These are phyloP conservation scores for Prinia subflava DNA, from an alignment of 2,113 vertebrate genomes.

Conservation along the genomic window DNA sequence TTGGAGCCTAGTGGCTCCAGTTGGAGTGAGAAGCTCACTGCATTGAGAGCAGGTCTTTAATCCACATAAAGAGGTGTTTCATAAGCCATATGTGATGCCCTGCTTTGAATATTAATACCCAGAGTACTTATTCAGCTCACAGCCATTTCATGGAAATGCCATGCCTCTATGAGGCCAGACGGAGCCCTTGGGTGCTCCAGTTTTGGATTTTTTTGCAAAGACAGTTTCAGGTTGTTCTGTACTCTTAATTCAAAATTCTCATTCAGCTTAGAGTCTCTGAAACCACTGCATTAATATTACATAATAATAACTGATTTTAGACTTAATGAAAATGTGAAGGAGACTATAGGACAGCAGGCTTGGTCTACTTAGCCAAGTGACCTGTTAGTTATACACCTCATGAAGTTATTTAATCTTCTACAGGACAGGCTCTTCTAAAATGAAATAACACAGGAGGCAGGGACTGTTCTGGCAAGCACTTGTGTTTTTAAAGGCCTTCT, in stretches of 20 bases:
- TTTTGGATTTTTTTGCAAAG: not conserved
- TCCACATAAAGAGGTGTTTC: slow-evolving; percentile 40
- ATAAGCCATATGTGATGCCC: slow-evolving; percentile 19
- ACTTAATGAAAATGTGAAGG: slow-evolving; percentile 38
- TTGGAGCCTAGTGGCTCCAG: slow-evolving; percentile 3
- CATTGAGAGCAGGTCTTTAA: slow-evolving; percentile 33
- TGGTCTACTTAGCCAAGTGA: slow-evolving; percentile 24
- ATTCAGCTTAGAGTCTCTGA: slow-evolving; percentile 27
- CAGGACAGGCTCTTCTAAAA: not conserved
- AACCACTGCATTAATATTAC: slow-evolving; percentile 14
- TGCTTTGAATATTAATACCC: slow-evolving; percentile 57
- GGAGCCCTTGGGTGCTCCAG: not conserved
- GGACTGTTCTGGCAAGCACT: not conserved
- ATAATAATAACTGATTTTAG: slow-evolving; percentile 42
- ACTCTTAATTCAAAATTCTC: slow-evolving; percentile 24
- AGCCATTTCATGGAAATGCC: not conserved
- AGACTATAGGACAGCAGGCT: not conserved
- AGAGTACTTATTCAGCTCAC: slow-evolving; percentile 29
- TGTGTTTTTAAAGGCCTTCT: not conserved
- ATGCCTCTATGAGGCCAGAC: not conserved
- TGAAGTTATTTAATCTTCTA: slow-evolving; percentile 8
- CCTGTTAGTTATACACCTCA: not conserved
- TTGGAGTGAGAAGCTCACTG: not conserved
- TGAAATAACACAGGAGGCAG: not conserved
- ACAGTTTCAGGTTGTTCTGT: not conserved